phyloP scores from a whole-genome alignment of 2,797 vertebrate genomes.

The Poecilia gillii region DNA sequence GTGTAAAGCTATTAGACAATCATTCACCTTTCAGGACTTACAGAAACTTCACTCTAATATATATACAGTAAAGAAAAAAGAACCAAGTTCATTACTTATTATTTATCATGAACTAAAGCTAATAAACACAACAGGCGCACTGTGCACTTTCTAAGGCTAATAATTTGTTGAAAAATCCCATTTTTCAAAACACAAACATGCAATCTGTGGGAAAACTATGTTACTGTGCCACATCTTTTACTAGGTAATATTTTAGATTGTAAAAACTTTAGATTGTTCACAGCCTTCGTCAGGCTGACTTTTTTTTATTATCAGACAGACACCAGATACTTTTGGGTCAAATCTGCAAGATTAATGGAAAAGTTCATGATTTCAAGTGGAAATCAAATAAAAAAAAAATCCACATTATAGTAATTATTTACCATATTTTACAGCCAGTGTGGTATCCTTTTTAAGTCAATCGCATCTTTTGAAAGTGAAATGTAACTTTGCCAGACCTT shows the following conservation, averaged over 20 bases:
- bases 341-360: not conserved
- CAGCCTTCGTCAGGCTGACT: not conserved
- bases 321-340: not conserved
- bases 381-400: too few species aligned
- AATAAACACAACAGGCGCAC: not conserved
- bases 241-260: not conserved
- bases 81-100: not conserved
- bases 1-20: not conserved
- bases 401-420: too few species aligned
- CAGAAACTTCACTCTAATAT: not conserved
- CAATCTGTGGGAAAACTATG: too few species aligned
- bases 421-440: not conserved
- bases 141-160: not conserved
- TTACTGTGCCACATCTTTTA: too few species aligned
- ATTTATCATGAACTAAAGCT: not conserved
- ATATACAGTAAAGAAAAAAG: not conserved
- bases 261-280: not conserved
- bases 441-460: not conserved
- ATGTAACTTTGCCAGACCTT: not conserved
- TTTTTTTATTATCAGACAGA: not conserved
- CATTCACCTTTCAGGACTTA: not conserved
- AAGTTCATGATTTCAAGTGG: not conserved
- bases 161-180: not conserved
- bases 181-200: not conserved
- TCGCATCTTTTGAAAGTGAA: not conserved